These are phyloP conservation scores for Podarcis raffonei DNA, from an alignment of 2,113 vertebrate genomes.

Conservation along the genomic window DNA sequence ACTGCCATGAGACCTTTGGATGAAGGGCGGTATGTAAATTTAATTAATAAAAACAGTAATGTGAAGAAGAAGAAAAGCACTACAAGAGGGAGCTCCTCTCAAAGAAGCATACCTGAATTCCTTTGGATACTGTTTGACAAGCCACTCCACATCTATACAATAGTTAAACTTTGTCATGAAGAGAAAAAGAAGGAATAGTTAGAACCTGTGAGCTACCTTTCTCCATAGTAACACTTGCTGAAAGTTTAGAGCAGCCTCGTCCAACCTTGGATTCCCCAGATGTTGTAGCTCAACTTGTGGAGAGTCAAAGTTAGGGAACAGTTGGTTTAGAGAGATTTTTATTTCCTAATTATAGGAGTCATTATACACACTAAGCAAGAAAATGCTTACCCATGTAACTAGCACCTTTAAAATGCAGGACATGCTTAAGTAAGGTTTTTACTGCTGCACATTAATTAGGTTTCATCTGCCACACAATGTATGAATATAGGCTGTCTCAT, in stretches of 20 bases:
- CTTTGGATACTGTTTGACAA: slow-evolving; percentile 87
- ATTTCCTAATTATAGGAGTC: neutral
- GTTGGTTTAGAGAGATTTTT: neutral
- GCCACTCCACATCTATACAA: slow-evolving; percentile 94
- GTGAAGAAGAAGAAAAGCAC: too few species aligned
- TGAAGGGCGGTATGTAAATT: too few species aligned
- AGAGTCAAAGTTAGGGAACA: too few species aligned
- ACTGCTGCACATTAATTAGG: neutral
- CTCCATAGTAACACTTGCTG: neutral
- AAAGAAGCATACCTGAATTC: slow-evolving; percentile 87
- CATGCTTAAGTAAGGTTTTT: neutral
- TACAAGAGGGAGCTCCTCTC: neutral
- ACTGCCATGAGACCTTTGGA: too few species aligned
- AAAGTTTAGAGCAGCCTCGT: neutral
- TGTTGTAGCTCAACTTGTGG: too few species aligned
- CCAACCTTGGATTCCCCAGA: neutral
- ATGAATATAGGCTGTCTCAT: too few species aligned
- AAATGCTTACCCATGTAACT: neutral
- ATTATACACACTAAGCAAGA: neutral
- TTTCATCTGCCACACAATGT: neutral
- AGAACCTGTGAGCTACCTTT: neutral
- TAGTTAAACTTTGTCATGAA: slow-evolving; percentile 89
- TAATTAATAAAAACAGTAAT: too few species aligned
- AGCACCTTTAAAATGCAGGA: neutral
- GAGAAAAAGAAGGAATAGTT: slow-evolving; percentile 39